Percentiles rank a stretch among this genome's conserved stretches.
These are phyloP conservation scores for Cossypha dichroa DNA, from an alignment of 2,797 vertebrate species.

Conservation along the genomic window DNA sequence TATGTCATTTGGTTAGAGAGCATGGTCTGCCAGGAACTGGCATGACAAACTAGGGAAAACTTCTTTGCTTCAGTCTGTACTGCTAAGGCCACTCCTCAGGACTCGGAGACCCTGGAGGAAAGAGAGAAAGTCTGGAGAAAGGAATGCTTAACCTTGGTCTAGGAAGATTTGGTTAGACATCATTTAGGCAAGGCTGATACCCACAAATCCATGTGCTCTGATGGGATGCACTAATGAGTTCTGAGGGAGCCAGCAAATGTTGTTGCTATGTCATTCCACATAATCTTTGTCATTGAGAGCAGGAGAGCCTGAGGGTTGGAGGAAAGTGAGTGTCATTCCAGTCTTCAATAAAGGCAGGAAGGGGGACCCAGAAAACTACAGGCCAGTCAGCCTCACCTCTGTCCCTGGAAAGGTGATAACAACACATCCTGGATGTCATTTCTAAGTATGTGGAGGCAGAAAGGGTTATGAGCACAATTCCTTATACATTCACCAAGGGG, in stretches of 20 bases:
- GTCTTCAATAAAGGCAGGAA: not conserved
- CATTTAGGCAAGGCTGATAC: not conserved
- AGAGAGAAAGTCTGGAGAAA: not conserved
- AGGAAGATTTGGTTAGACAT: not conserved
- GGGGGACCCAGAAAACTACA: not conserved
- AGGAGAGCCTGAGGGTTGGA: not conserved
- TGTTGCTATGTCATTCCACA: not conserved
- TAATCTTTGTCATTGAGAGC: not conserved
- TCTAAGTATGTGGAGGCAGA: not conserved
- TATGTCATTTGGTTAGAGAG: not conserved
- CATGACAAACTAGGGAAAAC: not conserved
- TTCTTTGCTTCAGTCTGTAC: not conserved
- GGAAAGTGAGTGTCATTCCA: not conserved
- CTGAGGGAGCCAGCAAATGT: not conserved
- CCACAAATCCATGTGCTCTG: fast-evolving
- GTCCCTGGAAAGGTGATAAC: not conserved
- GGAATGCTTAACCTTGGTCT: not conserved
- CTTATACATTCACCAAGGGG: not conserved
- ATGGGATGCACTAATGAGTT: not conserved
- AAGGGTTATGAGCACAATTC: not conserved
- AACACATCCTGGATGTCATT: not conserved
- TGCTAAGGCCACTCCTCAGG: not conserved
- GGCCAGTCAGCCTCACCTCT: not conserved
- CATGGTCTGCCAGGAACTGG: not conserved
- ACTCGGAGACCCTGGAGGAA: not conserved